Evolutionary conservation across 2,797 vertebrate species (phyloP), one percentile per base, ranked within the genome.

Genomic region (Kryptopterus vitreolus): DNA sequence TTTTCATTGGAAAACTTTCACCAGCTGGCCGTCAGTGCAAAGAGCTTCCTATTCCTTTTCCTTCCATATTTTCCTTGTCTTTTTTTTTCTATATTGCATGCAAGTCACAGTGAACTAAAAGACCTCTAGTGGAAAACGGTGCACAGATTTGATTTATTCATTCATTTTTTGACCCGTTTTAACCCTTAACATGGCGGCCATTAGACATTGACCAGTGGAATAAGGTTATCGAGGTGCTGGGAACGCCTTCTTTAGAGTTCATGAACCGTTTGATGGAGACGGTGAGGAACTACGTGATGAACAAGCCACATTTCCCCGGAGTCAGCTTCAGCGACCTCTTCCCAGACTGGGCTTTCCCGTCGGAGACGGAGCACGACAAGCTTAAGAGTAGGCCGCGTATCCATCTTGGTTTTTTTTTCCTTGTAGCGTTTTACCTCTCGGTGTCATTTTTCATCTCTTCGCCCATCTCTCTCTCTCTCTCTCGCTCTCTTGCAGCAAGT

Each of bases 121-220:
- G 68, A 16, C 26, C 5, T 24, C 2, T n/a, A 16, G 16, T n/a
- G n/a, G 20, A 74, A 65, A 57, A 24, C 78, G 52, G 43, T 71
- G 61, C 11, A 48, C 38, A 16, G 15, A 11, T 4, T 43, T 26
- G 13, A 68, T 46, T 16, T 68, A 12, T 15, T 15, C 7, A n/a
- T 66, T 46, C 20, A 2, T 0, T n/a, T 35, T 22, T 29, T 6
- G 48, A n/a, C n/a, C n/a, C n/a, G n/a, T 55, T 72, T 72, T 55
- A 55, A 55, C 62, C 77, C 77, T 86, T 87, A 78, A 95, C 91
- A 63, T 15, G 87, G 87, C n/a, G 33, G 0, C 50, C 78, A 82
- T 82, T 93, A 99, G 97, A 99, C 92, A 98, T 99, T 89, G 97
- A 99, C 94, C 97, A 99, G 73, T 98, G 97, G 97, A 99, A 99